Conservation (phyloP, 2,113 vertebrate genomes). For the Craseonycteris thonglongyai region DNA sequence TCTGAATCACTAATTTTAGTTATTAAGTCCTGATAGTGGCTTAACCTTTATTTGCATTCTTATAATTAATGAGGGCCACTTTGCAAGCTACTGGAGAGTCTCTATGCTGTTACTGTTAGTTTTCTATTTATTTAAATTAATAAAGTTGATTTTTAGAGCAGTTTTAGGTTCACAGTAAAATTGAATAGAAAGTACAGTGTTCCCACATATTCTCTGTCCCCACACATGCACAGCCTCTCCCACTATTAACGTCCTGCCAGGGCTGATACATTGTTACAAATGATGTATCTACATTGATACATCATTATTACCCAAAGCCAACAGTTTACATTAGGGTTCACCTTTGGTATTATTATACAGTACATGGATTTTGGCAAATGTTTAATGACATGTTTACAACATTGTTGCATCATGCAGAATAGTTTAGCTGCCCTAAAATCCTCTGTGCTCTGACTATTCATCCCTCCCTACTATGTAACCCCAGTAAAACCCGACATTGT, state of each 20-base stretch:
- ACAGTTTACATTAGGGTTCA: neutral
- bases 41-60: neutral
- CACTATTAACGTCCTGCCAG: neutral
- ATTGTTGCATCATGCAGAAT: neutral
- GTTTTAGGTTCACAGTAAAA: neutral
- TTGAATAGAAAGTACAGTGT: neutral
- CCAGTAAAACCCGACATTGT: neutral
- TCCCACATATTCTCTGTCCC: neutral
- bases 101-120: neutral
- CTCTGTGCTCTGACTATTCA: neutral
- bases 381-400: neutral
- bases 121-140: neutral
- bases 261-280: neutral
- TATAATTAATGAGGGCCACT: neutral
- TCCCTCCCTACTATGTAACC: neutral
- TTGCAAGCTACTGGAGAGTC: neutral
- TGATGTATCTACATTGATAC: neutral
- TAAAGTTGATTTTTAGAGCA: neutral
- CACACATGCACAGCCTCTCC: neutral
- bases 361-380: neutral
- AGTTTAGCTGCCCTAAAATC: neutral
- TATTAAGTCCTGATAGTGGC: neutral
- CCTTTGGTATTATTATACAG: neutral
- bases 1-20: neutral
- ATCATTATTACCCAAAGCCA: neutral